A percentile compares a stretch with the other conserved stretches of the same genome.
Conservation (phyloP, 2,888 invertebrate genomes). For the Plagodis dolabraria region DNA sequence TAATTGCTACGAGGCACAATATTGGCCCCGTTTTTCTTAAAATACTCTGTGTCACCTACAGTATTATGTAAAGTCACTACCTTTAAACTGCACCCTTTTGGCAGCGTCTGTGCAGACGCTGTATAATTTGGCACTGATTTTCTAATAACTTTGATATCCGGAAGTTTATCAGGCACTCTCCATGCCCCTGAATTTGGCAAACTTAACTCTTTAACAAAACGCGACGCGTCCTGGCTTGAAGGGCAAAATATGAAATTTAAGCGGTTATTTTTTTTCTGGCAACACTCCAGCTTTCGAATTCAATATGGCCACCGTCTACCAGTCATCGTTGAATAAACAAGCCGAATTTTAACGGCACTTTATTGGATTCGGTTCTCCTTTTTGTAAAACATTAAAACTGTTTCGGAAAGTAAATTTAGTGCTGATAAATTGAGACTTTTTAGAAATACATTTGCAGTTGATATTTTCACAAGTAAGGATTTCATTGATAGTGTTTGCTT, state of each 20-base stretch:
- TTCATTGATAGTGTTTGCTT: no score
- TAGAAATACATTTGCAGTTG: background rate
- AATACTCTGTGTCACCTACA: constrained; percentile 3
- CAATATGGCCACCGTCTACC: constrained; percentile 20
- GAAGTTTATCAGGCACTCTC: constrained; percentile 8
- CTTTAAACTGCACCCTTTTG: constrained; percentile 15
- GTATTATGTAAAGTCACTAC: constrained; percentile 10
- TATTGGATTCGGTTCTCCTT: constrained; percentile 6
- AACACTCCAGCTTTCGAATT: constrained; percentile 17
- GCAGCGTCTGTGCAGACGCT: constrained; percentile 11
- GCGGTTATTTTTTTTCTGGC: constrained; percentile 19
- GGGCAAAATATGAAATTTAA: constrained; percentile 14
- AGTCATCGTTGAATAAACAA: constrained; percentile 24
- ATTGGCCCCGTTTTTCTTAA: constrained; percentile 10
- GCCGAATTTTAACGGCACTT: constrained; percentile 14
- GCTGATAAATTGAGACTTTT: background rate
- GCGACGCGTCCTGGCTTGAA: constrained; percentile 1
- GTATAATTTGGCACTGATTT: constrained; percentile 21
- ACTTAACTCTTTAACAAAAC: constrained; percentile 8
- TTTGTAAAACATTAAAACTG: constrained; percentile 3
- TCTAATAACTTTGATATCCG: constrained; percentile 12
- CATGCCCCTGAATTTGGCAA: constrained; percentile 11
- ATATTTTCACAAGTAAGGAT: no score
- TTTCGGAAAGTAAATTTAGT: background rate
- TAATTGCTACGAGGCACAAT: background rate